Evolutionary conservation across 2,113 vertebrate species (phyloP).

Genomic region (Triplophysa tibetana): DNA sequence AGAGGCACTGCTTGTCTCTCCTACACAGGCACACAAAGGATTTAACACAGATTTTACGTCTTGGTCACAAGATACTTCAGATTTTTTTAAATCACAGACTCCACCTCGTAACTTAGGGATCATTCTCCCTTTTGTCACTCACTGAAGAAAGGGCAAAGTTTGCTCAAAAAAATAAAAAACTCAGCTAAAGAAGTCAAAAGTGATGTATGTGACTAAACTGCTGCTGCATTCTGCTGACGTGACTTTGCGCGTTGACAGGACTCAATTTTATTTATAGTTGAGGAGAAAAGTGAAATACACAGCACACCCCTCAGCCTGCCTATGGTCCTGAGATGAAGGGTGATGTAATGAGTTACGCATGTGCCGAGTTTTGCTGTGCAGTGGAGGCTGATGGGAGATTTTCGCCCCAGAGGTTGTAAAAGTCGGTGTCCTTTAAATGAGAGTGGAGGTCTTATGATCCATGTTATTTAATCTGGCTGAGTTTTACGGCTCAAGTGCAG

Average conservation of each 20-base stretch:
- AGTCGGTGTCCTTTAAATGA: slow-evolving; percentile 41
- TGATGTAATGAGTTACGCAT: slow-evolving; percentile 17
- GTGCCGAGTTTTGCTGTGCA: slow-evolving; percentile 2
- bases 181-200: neutral
- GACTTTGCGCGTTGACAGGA: neutral
- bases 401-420: slow-evolving; percentile 14
- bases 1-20: slow-evolving; percentile 86
- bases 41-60: neutral
- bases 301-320: neutral
- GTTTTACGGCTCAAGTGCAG: slow-evolving; percentile 51
- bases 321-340: slow-evolving; percentile 6
- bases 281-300: slow-evolving; percentile 8
- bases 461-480: slow-evolving; percentile 51
- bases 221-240: neutral
- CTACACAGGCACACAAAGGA: slow-evolving; percentile 60
- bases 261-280: neutral
- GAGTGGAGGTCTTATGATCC: slow-evolving; percentile 36
- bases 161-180: neutral
- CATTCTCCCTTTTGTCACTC: neutral
- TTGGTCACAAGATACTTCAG: neutral
- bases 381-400: slow-evolving; percentile 33
- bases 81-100: neutral
- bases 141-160: neutral
- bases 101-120: no score
- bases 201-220: neutral